Conservation (phyloP, 2,888 invertebrate species). For the Vesta saturnalis region DNA sequence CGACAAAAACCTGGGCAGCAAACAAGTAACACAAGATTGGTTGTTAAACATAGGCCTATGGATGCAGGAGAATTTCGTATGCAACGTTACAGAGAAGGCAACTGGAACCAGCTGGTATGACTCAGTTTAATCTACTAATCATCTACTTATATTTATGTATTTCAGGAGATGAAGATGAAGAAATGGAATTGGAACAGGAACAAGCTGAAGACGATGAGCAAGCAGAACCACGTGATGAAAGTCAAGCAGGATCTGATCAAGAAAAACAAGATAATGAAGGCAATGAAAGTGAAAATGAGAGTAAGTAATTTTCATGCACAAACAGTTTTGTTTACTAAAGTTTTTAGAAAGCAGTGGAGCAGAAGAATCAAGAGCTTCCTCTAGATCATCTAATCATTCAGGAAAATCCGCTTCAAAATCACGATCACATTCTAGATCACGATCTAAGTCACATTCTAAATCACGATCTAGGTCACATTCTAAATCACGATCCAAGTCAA, state of each 20-base stretch:
- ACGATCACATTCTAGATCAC: slow-evolving; percentile 46
- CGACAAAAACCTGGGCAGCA: slow-evolving; percentile 77
- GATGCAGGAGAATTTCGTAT: slow-evolving; percentile 86
- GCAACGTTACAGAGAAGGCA: slow-evolving; percentile 88
- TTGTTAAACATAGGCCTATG: slow-evolving; percentile 90
- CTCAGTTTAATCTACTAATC: not conserved
- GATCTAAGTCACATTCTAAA: slow-evolving; percentile 48
- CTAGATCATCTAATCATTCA: slow-evolving; percentile 55
- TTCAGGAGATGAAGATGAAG: slow-evolving; percentile 53
- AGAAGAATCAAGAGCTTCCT: slow-evolving; percentile 52
- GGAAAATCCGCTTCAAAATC: slow-evolving; percentile 59
- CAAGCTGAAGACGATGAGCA: slow-evolving; percentile 67
- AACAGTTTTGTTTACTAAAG: slow-evolving; percentile 24
- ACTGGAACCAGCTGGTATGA: slow-evolving; percentile 80
- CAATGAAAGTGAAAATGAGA: slow-evolving; percentile 56
- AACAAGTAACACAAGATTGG: slow-evolving; percentile 78
- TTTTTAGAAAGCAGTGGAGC: slow-evolving; percentile 58
- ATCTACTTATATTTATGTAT: not conserved
- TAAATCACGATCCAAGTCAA: slow-evolving; percentile 54
- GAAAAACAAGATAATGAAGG: slow-evolving; percentile 54
- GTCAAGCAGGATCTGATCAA: slow-evolving; percentile 64
- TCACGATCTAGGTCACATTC: slow-evolving; percentile 61
- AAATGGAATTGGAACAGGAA: slow-evolving; percentile 65
- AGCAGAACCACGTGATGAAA: slow-evolving; percentile 71
- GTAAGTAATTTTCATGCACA: slow-evolving; percentile 40